Percentiles rank a stretch among this genome's conserved stretches.
These are phyloP conservation scores for Drosophila tropicalis DNA, from an alignment of 1,140 invertebrate genomes.

Conservation along the genomic window DNA sequence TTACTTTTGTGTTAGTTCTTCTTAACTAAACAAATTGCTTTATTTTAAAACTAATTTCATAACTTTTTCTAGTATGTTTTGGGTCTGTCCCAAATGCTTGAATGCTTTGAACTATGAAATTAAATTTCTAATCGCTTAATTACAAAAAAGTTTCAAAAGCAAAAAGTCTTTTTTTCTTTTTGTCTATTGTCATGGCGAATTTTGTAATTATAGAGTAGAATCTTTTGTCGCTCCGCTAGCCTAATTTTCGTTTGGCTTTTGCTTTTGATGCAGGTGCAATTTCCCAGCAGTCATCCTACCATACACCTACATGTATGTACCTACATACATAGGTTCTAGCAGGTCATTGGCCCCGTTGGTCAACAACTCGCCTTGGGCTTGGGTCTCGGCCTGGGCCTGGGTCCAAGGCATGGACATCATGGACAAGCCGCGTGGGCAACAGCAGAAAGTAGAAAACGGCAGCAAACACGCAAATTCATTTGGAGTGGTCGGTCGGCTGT, in stretches of 20 bases:
- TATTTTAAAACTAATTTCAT: no score
- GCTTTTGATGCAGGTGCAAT: background rate
- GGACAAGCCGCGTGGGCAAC: slow-evolving; percentile 37
- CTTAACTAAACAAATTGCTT: no score
- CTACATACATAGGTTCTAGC: background rate
- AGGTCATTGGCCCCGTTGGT: slow-evolving; percentile 6
- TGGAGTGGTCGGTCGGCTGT: slow-evolving; percentile 43
- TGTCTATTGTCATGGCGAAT: background rate
- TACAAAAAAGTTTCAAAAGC: no score
- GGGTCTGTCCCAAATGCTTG: no score
- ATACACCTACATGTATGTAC: no score
- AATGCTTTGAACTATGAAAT: no score
- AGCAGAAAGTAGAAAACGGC: slow-evolving; percentile 19
- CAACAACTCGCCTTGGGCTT: background rate
- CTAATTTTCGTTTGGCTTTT: background rate
- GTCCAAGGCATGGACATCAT: slow-evolving; percentile 2
- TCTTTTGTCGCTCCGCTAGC: slow-evolving; percentile 3
- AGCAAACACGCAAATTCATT: slow-evolving; percentile 60
- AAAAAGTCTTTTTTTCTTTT: slow-evolving; percentile 3
- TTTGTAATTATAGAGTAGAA: background rate
- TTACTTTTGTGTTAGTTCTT: no score
- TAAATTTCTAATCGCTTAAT: no score
- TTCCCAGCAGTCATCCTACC: slow-evolving; percentile 8
- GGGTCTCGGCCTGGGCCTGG: slow-evolving; percentile 1
- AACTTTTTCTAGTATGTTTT: no score